Evolutionary conservation across 2,113 vertebrate species (phyloP), one percentile per base, ranked within the genome.

Genomic region (Gobio gobio): DNA sequence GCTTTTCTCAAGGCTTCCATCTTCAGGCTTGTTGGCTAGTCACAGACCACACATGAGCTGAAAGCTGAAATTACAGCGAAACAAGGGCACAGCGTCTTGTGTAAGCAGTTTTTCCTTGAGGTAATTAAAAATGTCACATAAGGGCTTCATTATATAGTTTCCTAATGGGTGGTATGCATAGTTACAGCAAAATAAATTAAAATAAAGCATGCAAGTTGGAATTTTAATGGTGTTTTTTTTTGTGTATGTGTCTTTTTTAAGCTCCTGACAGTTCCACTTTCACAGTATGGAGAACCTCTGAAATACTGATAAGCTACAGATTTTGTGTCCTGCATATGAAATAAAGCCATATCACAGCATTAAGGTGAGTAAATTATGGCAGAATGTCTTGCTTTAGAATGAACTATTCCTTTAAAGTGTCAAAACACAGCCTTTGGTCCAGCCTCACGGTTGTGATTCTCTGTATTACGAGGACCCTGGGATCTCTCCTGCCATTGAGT

Each of bases 121-220:
- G 36, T 78, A 56, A 78, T 78, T 58, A 78, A 20, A 78, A 78
- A 78, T 58, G 33, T 78, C 33, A 43, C 76, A 22, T 59, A 74
- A 49, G 70, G 43, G 22, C 43, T 47, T 47, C 22, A 74, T 74
- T 74, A 74, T 49, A 47, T 8, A 26, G 22, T 74, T 74, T 74
- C n/a, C 40, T 74, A 47, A 74, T 74, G 43, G 47, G 43, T 26
- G 43, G 70, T 26, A 47, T 49, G 43, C 43, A 45, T 73, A 43
- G 66, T 74, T 74, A 47, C 70, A 8, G 43, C 22, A 2, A 74
- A 47, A 74, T 16, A 74, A 49, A 22, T 22, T n/a, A n/a, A 59
- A 63, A 64, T 29, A 47, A 73, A 47, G 22, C 43, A 47, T 73
- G 22, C 12, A 24, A 13, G 59, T 26, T 63, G 59, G n/a, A 63